Conservation (phyloP, 64 coral and sea anemone species). For the Pocillopora damicornis region DNA sequence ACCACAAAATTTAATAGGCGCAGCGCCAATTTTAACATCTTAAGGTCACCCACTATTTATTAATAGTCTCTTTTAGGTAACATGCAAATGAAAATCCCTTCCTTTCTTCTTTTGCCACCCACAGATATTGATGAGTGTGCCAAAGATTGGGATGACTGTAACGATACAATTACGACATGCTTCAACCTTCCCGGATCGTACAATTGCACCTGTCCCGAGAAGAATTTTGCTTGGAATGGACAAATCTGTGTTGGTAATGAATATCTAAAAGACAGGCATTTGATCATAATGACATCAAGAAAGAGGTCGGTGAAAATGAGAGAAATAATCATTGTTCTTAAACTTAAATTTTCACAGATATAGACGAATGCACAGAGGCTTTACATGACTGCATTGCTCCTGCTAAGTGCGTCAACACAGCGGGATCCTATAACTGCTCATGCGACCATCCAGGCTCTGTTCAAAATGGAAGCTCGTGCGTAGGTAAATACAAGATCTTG, state of each 20-base stretch:
- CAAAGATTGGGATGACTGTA: conserved; percentile 2
- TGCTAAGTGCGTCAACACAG: background rate
- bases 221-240: conserved; percentile 14
- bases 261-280: background rate
- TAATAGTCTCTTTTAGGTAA: background rate
- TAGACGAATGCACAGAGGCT: background rate
- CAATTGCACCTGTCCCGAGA: background rate
- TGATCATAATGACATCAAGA: background rate
- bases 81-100: background rate
- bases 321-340: background rate
- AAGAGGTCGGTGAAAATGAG: background rate
- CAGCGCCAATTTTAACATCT: no score
- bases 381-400: background rate
- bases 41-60: background rate
- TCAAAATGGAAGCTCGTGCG: background rate
- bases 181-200: conserved; percentile 8
- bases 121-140: conserved; percentile 24
- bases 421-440: background rate
- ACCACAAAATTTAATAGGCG: no score
- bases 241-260: conserved; percentile 8
- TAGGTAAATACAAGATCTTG: background rate
- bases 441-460: background rate
- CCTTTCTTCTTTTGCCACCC: background rate
- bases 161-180: background rate
- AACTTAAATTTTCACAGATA: background rate